phyloP scores from a whole-genome alignment of 1,140 invertebrate genomes.

The Subanguina moxae region DNA sequence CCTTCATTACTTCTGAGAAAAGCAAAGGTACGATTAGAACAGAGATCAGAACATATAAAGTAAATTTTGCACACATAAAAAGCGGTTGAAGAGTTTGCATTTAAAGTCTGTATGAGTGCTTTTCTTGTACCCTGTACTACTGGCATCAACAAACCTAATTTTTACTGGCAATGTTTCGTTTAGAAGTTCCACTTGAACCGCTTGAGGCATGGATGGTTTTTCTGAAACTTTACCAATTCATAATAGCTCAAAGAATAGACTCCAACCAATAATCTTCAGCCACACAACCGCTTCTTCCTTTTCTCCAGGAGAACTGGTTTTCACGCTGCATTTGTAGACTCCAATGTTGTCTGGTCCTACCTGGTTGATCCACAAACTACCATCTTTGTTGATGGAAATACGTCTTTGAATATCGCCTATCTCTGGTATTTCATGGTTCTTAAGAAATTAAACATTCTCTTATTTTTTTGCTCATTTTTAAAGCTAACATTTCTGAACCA shows the following conservation, averaged over 20 bases:
- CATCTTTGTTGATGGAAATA: constrained; percentile 48
- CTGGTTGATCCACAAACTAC: constrained; percentile 51
- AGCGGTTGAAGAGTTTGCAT: no score
- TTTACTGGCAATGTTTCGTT: constrained; percentile 68
- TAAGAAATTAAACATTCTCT: constrained; percentile 21
- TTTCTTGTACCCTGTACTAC: not conserved
- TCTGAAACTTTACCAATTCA: constrained; percentile 67
- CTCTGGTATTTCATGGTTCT: constrained; percentile 39
- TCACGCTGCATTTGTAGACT: constrained; percentile 48
- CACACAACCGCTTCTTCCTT: constrained; percentile 35
- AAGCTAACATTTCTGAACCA: constrained; percentile 52
- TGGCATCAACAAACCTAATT: constrained; percentile 14
- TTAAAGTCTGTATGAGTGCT: no score
- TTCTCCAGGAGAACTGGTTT: constrained; percentile 29
- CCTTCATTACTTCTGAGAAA: no score
- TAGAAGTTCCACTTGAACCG: constrained; percentile 71
- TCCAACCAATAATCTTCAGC: constrained; percentile 47
- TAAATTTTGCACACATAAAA: no score
- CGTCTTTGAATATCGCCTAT: constrained; percentile 39
- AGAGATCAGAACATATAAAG: no score
- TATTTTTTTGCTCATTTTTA: constrained; percentile 20
- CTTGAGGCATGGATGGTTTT: constrained; percentile 82
- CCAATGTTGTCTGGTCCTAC: constrained; percentile 58
- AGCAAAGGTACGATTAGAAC: no score
- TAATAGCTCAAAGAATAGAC: not conserved